Base-by-base conservation (phyloP, 2,113 vertebrate genomes). In the Clinocottus analis region DNA sequence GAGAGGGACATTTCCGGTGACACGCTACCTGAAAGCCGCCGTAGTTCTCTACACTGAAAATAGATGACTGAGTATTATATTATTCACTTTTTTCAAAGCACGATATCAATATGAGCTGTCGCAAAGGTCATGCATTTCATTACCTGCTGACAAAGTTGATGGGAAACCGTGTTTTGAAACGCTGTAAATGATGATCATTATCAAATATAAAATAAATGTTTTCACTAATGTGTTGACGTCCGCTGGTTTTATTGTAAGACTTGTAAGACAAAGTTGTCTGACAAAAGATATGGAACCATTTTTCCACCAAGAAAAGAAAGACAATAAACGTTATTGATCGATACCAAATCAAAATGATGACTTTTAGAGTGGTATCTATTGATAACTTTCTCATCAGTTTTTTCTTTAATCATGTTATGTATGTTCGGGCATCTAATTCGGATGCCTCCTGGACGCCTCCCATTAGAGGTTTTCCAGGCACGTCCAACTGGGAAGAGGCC, bases 131-230 rank as follows among this genome's bases (percentile, higher is more conserved):
- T 25, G 10, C 6, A 17, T 56, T 55, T 41, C n/a, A 8, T 8
- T n/a, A 43, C 25, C 8, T 39, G 33, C n/a, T 10, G n/a, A 35
- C 31, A 17, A 21, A 9, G 31, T 21, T 37, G 3, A 35, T 23
- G 1, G 19, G 5, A 10, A 25, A 11, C 8, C 1, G 13, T 17
- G 19, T 74, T 23, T 37, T 64, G 10, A 12, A 56, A 45, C 1
- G 17, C 37, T 63, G 39, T 49, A 43, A 37, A 47, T 41, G 5
- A 25, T 9, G 21, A 19, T 60, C 23, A 51, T 27, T 59, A 67
- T 67, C 9, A 33, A 43, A n/a, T 35, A 66, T 60, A n/a, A 49
- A 79, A 72, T 79, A 79, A 79, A 80, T 60, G 17, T 72, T 80
- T 64, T n/a, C 63, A 70, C 45, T 63, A 10, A 64, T 41, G 7